Evolutionary conservation across 2,113 vertebrate genomes (phyloP).

Genomic region (Aix galericulata): DNA sequence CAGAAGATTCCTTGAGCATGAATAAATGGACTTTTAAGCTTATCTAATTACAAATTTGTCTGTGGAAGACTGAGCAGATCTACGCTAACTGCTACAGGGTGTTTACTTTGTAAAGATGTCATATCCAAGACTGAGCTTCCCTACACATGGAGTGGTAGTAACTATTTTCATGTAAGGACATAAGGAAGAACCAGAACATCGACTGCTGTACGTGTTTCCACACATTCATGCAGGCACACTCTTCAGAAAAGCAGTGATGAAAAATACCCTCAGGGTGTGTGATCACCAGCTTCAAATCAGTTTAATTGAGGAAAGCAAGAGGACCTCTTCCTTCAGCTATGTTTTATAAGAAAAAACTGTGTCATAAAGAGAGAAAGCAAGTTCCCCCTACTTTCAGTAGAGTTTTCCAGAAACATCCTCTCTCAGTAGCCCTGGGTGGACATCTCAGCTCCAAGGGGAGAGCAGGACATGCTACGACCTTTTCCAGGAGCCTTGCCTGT

Average conservation of each 20-base stretch:
- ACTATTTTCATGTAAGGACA: not conserved
- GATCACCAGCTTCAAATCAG: not conserved
- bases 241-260: not conserved
- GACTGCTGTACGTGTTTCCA: not conserved
- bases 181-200: not conserved
- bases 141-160: not conserved
- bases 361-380: not conserved
- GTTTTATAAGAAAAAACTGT: not conserved
- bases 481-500: not conserved
- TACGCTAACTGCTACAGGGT: not conserved
- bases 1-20: not conserved
- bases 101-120: not conserved
- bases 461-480: not conserved
- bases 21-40: not conserved
- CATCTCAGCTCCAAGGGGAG: not conserved
- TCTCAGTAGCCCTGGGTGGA: not conserved
- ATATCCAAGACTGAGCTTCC: not conserved
- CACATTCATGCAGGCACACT: not conserved
- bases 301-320: not conserved
- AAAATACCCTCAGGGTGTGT: not conserved
- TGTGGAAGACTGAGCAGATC: not conserved
- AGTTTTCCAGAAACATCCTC: not conserved
- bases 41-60: not conserved
- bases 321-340: not conserved
- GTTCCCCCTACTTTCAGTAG: not conserved